Base-by-base conservation (phyloP, 2,797 vertebrate genomes). In the Catostomus latipinnis region DNA sequence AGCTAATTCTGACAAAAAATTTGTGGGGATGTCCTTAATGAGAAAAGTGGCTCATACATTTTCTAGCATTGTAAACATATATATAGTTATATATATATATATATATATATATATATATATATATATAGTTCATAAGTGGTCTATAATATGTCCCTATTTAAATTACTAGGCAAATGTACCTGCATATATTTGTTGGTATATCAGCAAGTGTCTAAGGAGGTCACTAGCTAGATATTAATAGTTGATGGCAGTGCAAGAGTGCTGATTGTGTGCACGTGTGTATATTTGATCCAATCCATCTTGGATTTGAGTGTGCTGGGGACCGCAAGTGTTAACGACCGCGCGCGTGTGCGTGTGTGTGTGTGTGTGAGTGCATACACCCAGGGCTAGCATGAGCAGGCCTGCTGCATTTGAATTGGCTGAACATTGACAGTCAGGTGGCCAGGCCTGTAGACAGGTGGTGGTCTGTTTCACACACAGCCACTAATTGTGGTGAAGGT, bases 361-460 rank as follows among this genome's bases (percentile, higher is more conserved):
- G 2, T 34, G 53, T 76, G 80, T 71, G 52, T 65, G 61, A 9
- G 69, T 74, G 70, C 65, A 18, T 77, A 66, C 12, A n/a, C 12
- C 13, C 49, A 77, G 74, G 52, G 8, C 78, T 82, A 76, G 74
- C 77, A 81, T 67, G 73, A 77, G 81, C 70, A 68, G 53, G 62
- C 82, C 69, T 62, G 81, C 57, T 63, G 81, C 71, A 80, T 74
- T 78, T 84, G 76, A 86, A 86, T 83, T 53, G 79, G 48, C 78
- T 84, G 81, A 76, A 81, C 81, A 85, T 66, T 84, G 69, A 61
- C 43, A 62, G 83, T 87, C 91, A 92, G 90, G 90, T 92, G 90
- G 89, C 76, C 22, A 79, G 71, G 87, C 81, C 82, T 73, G 77
- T 22, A 80, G 81, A 80, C 85, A 87, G 80, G 78, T 63, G 78